Percentiles rank a stretch among this genome's conserved stretches.
phyloP scores from a whole-genome alignment of 1,140 invertebrate species.

The Drosophila lowei region DNA sequence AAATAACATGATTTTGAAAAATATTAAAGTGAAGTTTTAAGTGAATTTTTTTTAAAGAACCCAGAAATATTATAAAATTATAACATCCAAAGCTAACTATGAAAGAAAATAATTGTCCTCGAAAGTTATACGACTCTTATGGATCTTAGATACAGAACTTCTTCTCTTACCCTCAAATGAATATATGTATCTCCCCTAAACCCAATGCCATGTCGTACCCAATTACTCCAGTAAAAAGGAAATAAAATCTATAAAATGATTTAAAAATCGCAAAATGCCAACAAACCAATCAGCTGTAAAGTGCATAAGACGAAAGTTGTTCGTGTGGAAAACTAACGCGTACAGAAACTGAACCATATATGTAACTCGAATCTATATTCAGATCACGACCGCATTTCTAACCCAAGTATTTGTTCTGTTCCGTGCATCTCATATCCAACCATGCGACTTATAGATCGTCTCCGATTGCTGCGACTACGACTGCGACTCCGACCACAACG shows the following conservation, averaged over 20 bases:
- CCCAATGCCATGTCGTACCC: slow-evolving; percentile 6
- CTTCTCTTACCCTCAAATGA: not conserved
- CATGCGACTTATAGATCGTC: slow-evolving; percentile 52
- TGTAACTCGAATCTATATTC: slow-evolving; percentile 42
- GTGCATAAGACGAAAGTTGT: slow-evolving; percentile 34
- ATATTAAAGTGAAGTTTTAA: not conserved
- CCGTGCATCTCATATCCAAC: slow-evolving; percentile 17
- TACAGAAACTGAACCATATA: slow-evolving; percentile 24
- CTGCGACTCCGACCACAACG: slow-evolving; percentile 28
- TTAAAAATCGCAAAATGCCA: slow-evolving; percentile 39
- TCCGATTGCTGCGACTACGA: slow-evolving; percentile 47
- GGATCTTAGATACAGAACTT: too few species aligned
- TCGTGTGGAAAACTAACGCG: slow-evolving; percentile 50
- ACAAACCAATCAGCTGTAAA: slow-evolving; percentile 65
- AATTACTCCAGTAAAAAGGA: slow-evolving; percentile 27
- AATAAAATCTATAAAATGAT: slow-evolving; percentile 12
- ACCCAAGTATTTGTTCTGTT: slow-evolving; percentile 32
- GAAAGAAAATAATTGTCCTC: too few species aligned
- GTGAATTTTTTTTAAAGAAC: too few species aligned
- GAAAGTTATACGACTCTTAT: not conserved
- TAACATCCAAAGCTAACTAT: too few species aligned
- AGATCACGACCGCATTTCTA: slow-evolving; percentile 58
- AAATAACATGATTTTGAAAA: not conserved
- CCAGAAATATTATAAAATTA: not conserved
- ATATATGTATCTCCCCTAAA: not conserved